These are phyloP conservation scores for Eulacestoma nigropectus DNA, from an alignment of 2,113 vertebrate genomes.

Conservation along the genomic window DNA sequence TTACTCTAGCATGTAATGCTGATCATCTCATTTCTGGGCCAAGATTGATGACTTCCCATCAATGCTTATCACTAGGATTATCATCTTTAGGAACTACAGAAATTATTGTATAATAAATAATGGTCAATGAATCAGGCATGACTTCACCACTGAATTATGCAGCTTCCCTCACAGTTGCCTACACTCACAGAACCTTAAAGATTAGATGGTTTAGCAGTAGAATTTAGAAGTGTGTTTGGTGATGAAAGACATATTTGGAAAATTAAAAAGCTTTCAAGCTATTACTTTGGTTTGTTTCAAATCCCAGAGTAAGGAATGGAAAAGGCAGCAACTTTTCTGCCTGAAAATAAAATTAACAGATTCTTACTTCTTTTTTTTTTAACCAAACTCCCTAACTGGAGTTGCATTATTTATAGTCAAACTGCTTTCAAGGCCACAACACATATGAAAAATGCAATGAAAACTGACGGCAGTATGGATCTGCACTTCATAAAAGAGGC, in stretches of 20 bases:
- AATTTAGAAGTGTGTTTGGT: background rate
- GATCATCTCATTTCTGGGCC: background rate
- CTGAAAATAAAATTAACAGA: background rate
- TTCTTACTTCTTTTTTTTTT: background rate
- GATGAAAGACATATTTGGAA: background rate
- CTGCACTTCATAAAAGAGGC: background rate
- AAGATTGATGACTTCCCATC: background rate
- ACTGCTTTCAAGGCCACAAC: background rate
- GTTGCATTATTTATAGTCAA: background rate
- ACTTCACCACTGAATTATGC: conserved; percentile 3
- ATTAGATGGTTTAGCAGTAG: background rate
- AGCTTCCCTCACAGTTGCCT: background rate
- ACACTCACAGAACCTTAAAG: background rate
- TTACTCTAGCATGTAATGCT: background rate
- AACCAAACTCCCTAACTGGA: background rate
- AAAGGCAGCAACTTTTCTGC: background rate
- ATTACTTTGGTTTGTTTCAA: background rate
- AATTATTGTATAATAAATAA: background rate
- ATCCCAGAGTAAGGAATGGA: background rate
- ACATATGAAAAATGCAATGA: background rate
- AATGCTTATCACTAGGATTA: background rate
- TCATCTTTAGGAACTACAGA: background rate
- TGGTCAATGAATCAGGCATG: background rate
- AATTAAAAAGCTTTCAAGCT: background rate
- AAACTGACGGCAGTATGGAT: background rate